Evolutionary conservation across 1,140 invertebrate genomes (phyloP).

Genomic region (Papilio polyxenes): DNA sequence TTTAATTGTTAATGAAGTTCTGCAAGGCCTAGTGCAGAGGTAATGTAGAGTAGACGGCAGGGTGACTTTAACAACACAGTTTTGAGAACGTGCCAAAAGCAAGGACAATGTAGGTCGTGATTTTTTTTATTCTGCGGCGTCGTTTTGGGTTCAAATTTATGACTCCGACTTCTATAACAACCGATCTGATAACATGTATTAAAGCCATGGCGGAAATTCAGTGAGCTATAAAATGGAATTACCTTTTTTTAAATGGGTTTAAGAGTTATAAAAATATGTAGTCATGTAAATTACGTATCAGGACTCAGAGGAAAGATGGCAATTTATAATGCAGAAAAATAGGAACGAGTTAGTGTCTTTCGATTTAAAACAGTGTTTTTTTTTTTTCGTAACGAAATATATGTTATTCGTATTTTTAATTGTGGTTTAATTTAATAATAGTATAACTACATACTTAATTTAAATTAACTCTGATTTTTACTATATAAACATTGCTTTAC

Average conservation of each 20-base stretch:
- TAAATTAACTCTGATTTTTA: too few species aligned
- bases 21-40: background rate
- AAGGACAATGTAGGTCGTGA: constrained; percentile 34
- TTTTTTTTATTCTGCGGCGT: constrained; percentile 22
- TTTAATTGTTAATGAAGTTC: background rate
- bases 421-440: too few species aligned
- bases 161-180: constrained; percentile 29
- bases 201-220: constrained; percentile 12
- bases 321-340: background rate
- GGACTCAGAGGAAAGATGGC: background rate
- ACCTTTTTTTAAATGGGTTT: background rate
- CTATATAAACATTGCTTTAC: too few species aligned
- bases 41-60: background rate
- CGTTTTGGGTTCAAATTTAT: constrained; percentile 18
- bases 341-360: too few species aligned
- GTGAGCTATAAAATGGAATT: constrained; percentile 17
- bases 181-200: constrained; percentile 21
- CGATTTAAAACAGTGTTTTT: too few species aligned
- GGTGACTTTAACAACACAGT: constrained; percentile 31
- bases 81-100: constrained; percentile 34
- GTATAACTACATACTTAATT: too few species aligned
- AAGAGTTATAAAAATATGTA: background rate
- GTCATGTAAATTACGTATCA: background rate
- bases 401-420: too few species aligned
- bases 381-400: too few species aligned